Evolutionary conservation across 2,888 invertebrate genomes (phyloP).

Genomic region (Tiliacea aurago): DNA sequence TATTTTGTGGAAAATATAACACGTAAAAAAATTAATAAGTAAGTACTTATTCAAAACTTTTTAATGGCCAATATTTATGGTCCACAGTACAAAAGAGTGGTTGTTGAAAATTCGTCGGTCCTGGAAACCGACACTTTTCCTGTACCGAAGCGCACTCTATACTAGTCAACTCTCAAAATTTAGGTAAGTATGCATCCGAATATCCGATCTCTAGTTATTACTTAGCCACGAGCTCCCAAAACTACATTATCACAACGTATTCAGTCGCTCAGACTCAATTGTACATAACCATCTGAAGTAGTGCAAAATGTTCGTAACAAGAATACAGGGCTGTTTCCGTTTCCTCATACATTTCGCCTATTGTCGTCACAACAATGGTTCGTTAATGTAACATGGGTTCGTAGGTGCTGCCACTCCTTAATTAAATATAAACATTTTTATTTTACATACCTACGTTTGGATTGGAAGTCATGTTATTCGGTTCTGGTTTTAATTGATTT

Average conservation of each 20-base stretch:
- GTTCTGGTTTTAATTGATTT: background rate
- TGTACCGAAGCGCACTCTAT: too few species aligned
- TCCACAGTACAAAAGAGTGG: too few species aligned
- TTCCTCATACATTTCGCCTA: constrained; percentile 70
- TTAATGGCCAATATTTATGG: too few species aligned
- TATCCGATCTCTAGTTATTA: too few species aligned
- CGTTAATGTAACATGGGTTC: constrained; percentile 70
- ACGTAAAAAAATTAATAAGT: too few species aligned
- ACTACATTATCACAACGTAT: constrained; percentile 44
- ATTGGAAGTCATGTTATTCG: constrained; percentile 8
- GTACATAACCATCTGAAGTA: constrained; percentile 48
- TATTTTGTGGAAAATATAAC: too few species aligned
- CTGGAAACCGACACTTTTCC: too few species aligned
- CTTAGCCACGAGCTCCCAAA: too few species aligned
- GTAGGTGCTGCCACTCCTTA: constrained; percentile 40
- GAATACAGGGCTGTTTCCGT: constrained; percentile 68
- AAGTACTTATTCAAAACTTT: too few species aligned
- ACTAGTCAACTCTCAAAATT: too few species aligned
- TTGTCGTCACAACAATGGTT: constrained; percentile 80
- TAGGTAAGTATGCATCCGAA: too few species aligned
- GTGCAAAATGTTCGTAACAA: constrained; percentile 50
- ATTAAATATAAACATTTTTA: constrained; percentile 52
- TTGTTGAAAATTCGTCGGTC: too few species aligned
- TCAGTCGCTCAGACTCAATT: constrained; percentile 27
- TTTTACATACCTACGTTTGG: constrained; percentile 42